Percentiles rank a stretch among this genome's conserved stretches.
These are phyloP conservation scores for Casuarius casuarius DNA, from an alignment of 2,113 vertebrate genomes.

Conservation along the genomic window DNA sequence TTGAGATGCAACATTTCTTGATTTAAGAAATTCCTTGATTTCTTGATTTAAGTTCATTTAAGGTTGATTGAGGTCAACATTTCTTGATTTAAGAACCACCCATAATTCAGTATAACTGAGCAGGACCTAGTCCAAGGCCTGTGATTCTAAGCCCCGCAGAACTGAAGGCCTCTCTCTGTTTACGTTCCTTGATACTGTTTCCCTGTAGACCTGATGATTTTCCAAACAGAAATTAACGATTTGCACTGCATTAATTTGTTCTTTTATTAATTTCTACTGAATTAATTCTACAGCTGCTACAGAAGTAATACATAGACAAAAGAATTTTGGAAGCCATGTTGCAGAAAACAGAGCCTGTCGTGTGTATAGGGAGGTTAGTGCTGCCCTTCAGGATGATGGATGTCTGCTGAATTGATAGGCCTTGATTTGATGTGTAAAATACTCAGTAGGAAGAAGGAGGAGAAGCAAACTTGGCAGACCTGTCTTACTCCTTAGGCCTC, in stretches of 20 bases:
- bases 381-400: not conserved
- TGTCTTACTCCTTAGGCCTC: not conserved
- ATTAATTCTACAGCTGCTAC: not conserved
- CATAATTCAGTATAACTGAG: not conserved
- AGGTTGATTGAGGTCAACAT: not conserved
- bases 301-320: not conserved
- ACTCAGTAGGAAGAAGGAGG: not conserved
- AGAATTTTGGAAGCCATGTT: not conserved
- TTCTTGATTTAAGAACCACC: not conserved
- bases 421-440: not conserved
- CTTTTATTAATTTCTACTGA: not conserved
- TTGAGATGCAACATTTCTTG: not conserved
- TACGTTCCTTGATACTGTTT: not conserved
- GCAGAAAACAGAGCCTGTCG: not conserved
- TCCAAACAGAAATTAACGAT: not conserved
- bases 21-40: not conserved
- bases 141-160: not conserved
- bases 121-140: not conserved
- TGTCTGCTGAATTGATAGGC: not conserved
- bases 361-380: not conserved
- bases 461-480: not conserved
- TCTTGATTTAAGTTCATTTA: no score
- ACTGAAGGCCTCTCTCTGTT: not conserved
- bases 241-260: not conserved
- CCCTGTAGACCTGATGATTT: not conserved